Evolutionary conservation across 2,797 vertebrate genomes (phyloP), one percentile per base, ranked within the genome.

Genomic region (Pseudochaenichthys georgianus): DNA sequence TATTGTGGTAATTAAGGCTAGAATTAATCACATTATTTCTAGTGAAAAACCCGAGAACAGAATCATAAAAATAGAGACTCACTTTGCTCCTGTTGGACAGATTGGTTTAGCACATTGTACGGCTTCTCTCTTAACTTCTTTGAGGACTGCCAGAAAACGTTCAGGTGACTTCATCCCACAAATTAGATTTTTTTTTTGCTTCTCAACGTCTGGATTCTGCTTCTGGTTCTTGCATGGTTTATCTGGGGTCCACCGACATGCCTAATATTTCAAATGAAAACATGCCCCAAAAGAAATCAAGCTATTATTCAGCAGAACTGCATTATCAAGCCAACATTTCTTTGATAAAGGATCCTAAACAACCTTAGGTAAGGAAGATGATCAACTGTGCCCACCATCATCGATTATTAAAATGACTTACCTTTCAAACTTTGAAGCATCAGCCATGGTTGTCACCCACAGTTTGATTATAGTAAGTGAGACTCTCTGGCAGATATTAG

Each of bases 371-470:
- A 55, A 15, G 5, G 17, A 28, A 59, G 52, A 38, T 50, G 1
- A 42, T 41, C 21, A 28, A 34, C 52, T 46, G 50, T 52, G 55
- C 72, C 55, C 16, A 64, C 5, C 16, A 55, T 5, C 6, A 62
- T 42, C 15, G 19, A 38, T 19, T 13, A 48, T 34, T 45, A 60
- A 70, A 60, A 65, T 16, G 21, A 59, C 61, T 71, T 13, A 15
- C 50, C 31, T 79, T 57, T 68, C 60, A 64, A 67, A 78, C 57
- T 61, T 16, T 51, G 34, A 46, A 63, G 62, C 31, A 70, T 46
- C 45, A 70, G 63, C 3, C 10, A 59, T n/a, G 52, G 13, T 66
- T 74, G 62, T 81, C 75, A 77, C 70, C 69, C 67, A 78, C 58
- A 63, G 47, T 64, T 66, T 80, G 70, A 72, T 50, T 47, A 62